Evolutionary conservation across 37 sponge, comb jelly and placozoan genomes (phyloP).

Genomic region (Diacarnus erythraeanus): DNA sequence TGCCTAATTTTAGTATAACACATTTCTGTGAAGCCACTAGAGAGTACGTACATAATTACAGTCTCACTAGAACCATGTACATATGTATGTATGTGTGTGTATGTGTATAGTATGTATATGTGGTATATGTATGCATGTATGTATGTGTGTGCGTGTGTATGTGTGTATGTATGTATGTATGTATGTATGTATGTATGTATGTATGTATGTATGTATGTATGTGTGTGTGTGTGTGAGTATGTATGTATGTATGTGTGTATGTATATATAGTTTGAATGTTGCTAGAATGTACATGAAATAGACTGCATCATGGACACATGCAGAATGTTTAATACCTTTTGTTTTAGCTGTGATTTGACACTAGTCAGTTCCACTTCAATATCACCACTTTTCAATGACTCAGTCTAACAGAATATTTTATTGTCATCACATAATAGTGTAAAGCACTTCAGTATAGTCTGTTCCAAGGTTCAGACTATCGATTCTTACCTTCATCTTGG

Average conservation of each 20-base stretch:
- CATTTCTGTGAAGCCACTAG: not conserved
- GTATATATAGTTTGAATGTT: not conserved
- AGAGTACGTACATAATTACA: not conserved
- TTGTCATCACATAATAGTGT: not conserved
- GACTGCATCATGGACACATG: not conserved
- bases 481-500: constrained; percentile 5
- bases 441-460: too few species aligned
- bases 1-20: not conserved
- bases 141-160: not conserved
- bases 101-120: not conserved
- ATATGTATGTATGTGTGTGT: not conserved
- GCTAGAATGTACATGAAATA: not conserved
- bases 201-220: not conserved
- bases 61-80: not conserved
- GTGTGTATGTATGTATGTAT: not conserved
- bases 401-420: not conserved
- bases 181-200: not conserved
- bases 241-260: too few species aligned
- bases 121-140: constrained; percentile 1
- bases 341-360: not conserved
- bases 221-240: too few species aligned
- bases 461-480: not conserved
- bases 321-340: too few species aligned
- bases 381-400: not conserved
- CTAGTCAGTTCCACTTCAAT: not conserved